Base-by-base conservation (phyloP, 2,888 invertebrate genomes). In the Anthophora plumipes region DNA sequence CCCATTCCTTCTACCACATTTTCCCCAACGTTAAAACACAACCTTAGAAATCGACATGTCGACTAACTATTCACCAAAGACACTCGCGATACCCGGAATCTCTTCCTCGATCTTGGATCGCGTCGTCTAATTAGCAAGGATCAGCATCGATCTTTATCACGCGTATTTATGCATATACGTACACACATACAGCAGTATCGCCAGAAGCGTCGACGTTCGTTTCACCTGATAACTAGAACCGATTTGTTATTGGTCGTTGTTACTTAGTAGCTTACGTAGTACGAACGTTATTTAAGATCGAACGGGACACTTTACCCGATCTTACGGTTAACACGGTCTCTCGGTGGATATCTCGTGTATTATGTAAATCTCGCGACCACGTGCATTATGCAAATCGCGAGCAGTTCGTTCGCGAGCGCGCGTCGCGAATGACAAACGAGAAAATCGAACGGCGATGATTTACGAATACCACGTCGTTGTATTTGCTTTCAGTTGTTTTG, bases 61-160 rank as follows among this genome's bases (percentile, higher is more conserved):
- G 41, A 46, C n/a, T 25, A 31, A 39, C 11, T 39, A 79, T 74
- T 71, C 67, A 79, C 20, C 60, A 55, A 31, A 25, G 37, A 43
- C 68, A 41, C 20, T 48, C 9, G 22, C 69, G 60, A 74, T 73
- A 69, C 37, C 12, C n/a, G n/a, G 20, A 22, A 31, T 46, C 37
- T n/a, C 57, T 61, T 69, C 52, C 57, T 41, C 46, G 55, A 59
- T 60, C 68, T 67, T 48, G 9, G 46, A 55, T 75, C 66, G 60
- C 60, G 22, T 25, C 60, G 52, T 55, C 67, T 75, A 84, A 85
- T 84, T 85, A 85, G 59, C 66, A 60, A 46, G 31, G 31, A 74
- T 69, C 54, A 48, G 37, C 22, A 41, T 64, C 69, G 82, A 83
- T 83, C 68, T 72, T 71, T 81, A 82, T 82, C 72, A 20, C 8